These are phyloP conservation scores for Xanthia togata DNA, from an alignment of 2,888 invertebrate species.

Conservation along the genomic window DNA sequence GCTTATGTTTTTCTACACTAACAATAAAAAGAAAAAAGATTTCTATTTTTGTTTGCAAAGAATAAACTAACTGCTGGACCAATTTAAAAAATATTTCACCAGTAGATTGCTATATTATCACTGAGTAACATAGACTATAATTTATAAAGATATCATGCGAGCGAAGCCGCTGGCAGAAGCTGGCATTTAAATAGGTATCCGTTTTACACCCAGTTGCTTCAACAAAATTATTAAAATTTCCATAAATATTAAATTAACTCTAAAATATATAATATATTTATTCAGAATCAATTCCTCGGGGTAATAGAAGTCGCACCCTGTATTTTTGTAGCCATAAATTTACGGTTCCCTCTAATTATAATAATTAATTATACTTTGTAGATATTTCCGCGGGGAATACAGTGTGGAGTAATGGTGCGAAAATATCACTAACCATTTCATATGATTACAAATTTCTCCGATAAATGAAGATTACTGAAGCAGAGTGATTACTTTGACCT, in stretches of 20 bases:
- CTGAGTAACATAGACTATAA: too few species aligned
- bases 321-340: constrained; percentile 61
- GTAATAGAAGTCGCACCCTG: constrained; percentile 45
- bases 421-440: constrained; percentile 55
- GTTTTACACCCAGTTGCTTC: neutral
- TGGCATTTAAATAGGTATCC: neutral
- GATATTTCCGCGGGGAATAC: constrained; percentile 72
- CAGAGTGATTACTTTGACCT: constrained; percentile 12
- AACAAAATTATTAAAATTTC: neutral
- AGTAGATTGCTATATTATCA: too few species aligned
- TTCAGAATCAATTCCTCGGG: constrained; percentile 45
- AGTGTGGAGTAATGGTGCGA: constrained; percentile 49
- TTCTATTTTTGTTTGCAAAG: too few species aligned
- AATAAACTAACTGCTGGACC: too few species aligned
- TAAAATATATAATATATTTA: constrained; percentile 17
- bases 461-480: neutral
- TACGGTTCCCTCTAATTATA: constrained; percentile 71
- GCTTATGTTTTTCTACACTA: neutral
- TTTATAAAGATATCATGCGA: too few species aligned
- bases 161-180: too few species aligned
- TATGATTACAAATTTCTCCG: constrained; percentile 55
- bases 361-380: constrained; percentile 67
- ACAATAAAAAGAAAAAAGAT: too few species aligned
- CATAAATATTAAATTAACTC: constrained; percentile 12
- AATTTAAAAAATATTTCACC: too few species aligned